Conservation (phyloP, 2,888 invertebrate genomes). For the Periphyllus acericola region DNA sequence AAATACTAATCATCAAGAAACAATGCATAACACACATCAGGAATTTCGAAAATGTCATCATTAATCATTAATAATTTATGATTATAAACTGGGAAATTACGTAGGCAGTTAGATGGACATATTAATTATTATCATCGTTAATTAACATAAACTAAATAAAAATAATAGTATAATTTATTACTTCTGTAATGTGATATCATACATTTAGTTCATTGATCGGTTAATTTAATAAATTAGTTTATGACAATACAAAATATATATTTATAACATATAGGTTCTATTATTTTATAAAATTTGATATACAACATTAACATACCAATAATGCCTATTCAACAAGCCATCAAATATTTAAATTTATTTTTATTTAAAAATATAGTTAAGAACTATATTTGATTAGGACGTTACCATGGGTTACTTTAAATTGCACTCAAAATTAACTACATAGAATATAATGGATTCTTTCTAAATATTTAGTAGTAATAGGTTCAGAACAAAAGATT, state of each 20-base stretch:
- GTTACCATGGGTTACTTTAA: no score
- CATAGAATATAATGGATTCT: no score
- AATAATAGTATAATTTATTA: neutral
- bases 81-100: neutral
- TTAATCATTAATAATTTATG: no score
- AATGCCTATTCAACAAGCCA: constrained; percentile 23
- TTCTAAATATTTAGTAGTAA: no score
- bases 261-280: no score
- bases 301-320: neutral
- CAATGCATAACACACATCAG: neutral
- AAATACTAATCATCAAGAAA: constrained; percentile 9
- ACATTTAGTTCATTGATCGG: neutral
- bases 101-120: neutral
- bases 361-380: no score
- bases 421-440: no score
- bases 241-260: neutral
- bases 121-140: neutral
- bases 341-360: neutral
- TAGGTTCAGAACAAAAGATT: no score
- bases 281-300: neutral
- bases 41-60: constrained; percentile 16
- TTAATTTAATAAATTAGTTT: neutral
- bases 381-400: no score
- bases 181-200: neutral
- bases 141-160: constrained; percentile 31